Base-by-base conservation (phyloP, 2,888 invertebrate species). In the Oxyteleia sp. region DNA sequence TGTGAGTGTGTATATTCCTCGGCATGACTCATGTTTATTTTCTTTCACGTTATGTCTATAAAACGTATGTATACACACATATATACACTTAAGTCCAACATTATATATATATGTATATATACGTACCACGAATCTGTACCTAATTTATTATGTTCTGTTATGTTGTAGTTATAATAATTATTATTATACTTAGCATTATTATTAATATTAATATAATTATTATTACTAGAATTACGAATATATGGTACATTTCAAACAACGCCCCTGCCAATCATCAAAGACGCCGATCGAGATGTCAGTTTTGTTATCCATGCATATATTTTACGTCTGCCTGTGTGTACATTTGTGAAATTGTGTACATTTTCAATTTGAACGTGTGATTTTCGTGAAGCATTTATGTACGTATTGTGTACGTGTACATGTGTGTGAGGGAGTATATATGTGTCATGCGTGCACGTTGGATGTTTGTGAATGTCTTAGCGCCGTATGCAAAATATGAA, bases 241-340 rank as follows among this genome's bases (percentile, higher is more conserved):
- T 93, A 93, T 93, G 92, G 89, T 93, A 93, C 93, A 93, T 92
- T 93, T 93, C 92, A 92, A 93, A 93, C 92, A 92, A 92, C 90
- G 91, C 90, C 91, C 90, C 89, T 88, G 90, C 90, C 88, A 90
- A 90, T 90, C 74, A 88, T 92, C 83, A 89, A 88, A 90, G 91
- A 88, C 84, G 90, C 92, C 86, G 89, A 92, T 91, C 90, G 79
- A 82, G 81, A 64, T 78, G 79, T 29, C 18, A 49, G 45, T 51
- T 51, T 23, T 45, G n/a, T 38, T 23, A 18, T 38, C 29, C 78
- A 63, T 53, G 68, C 68, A 78, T 78, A 61, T 68, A n/a, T 61
- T 20, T 55, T 69, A 29, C 68, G 10, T 53, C 29, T 53, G 47
- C 32, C 29, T 61, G 45, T 63, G 13, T 29, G 47, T 68, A 32